Conservation (phyloP, 2,888 invertebrate species). For the Mythimna albipuncta region DNA sequence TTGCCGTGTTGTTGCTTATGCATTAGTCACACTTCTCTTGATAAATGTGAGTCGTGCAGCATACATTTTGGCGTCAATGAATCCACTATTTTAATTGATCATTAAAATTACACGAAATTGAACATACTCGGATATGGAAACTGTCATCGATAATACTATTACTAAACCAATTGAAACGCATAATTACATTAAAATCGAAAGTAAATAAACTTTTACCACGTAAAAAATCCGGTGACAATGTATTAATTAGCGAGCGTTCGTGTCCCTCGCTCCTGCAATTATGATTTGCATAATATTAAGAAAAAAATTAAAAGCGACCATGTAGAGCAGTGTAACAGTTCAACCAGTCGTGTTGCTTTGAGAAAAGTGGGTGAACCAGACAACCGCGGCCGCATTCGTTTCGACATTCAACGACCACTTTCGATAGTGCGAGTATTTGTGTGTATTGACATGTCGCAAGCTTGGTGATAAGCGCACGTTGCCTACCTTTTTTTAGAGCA, state of each 20-base stretch:
- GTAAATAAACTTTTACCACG: conserved; percentile 41
- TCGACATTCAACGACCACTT: conserved; percentile 79
- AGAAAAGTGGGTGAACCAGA: conserved; percentile 86
- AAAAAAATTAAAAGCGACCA: conserved; percentile 54
- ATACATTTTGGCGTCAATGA: conserved; percentile 7
- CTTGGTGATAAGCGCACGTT: conserved; percentile 64
- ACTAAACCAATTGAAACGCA: conserved; percentile 35
- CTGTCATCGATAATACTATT: conserved; percentile 47
- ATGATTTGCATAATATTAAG: conserved; percentile 67
- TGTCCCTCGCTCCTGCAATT: conserved; percentile 56
- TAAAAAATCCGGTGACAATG: conserved; percentile 44
- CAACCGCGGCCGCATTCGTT: conserved; percentile 69
- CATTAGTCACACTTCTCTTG: conserved; percentile 21
- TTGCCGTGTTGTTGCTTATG: conserved; percentile 1
- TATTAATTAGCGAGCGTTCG: conserved; percentile 44
- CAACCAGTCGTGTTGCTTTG: conserved; percentile 74
- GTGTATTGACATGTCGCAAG: conserved; percentile 70
- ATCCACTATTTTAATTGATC: conserved; percentile 24
- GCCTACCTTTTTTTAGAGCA: conserved; percentile 33
- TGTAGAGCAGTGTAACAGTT: conserved; percentile 70
- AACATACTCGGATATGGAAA: conserved; percentile 30
- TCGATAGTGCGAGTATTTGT: conserved; percentile 65
- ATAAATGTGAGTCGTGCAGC: conserved; percentile 17
- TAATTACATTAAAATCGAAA: conserved; percentile 52
- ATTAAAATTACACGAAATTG: conserved; percentile 6